Evolutionary conservation across 2,888 invertebrate species (phyloP).

Genomic region (Eurytoma adleriae): DNA sequence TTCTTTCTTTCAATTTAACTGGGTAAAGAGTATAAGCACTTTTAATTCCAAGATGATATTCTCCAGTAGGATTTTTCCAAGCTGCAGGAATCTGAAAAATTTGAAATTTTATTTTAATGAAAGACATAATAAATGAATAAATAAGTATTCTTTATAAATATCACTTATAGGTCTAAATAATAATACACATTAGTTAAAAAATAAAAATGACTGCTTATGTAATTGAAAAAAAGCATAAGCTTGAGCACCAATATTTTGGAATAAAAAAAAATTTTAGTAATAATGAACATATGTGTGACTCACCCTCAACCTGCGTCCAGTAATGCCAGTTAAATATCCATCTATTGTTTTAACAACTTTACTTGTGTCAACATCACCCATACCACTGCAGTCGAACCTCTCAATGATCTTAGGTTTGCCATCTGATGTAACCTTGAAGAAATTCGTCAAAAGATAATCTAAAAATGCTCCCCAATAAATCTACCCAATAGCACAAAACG

Average conservation of each 20-base stretch:
- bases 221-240: background rate
- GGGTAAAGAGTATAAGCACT: slow-evolving; percentile 92
- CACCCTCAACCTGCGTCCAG: slow-evolving; percentile 93
- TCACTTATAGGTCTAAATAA: background rate
- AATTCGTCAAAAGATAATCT: slow-evolving; percentile 2
- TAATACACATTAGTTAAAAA: background rate
- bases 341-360: slow-evolving; percentile 83
- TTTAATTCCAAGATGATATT: slow-evolving; percentile 92
- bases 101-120: too few relatives aligned
- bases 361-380: slow-evolving; percentile 96
- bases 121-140: slow-evolving; percentile 28
- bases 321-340: slow-evolving; percentile 88
- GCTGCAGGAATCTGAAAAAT: slow-evolving; percentile 83
- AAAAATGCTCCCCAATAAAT: background rate
- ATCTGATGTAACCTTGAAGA: slow-evolving; percentile 86
- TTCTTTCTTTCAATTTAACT: slow-evolving; percentile 87
- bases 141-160: slow-evolving; percentile 22
- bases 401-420: slow-evolving; percentile 96
- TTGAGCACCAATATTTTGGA: background rate
- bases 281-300: slow-evolving; percentile 41
- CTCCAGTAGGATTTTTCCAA: slow-evolving; percentile 91
- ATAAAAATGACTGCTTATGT: background rate
- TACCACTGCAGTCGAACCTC: slow-evolving; percentile 96
- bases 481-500: background rate
- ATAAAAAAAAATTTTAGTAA: background rate